A percentile compares a stretch with the other conserved stretches of the same genome.
These are phyloP conservation scores for Hipparchia semele DNA, from an alignment of 2,888 invertebrate species.

Conservation along the genomic window DNA sequence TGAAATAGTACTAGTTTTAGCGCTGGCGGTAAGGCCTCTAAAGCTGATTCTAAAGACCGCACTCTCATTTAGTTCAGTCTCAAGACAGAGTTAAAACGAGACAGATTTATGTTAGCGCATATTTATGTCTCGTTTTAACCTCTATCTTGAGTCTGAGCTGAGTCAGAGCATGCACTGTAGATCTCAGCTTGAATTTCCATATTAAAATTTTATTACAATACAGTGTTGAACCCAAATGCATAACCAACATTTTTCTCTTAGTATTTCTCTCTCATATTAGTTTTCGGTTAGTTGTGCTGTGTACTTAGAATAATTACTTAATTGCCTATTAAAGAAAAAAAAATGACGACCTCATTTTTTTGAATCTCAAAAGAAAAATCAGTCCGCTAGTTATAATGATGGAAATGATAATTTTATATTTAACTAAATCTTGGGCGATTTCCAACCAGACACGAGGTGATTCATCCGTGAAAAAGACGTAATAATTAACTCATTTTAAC, in stretches of 20 bases:
- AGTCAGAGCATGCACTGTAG: no score
- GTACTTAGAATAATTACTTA: slow-evolving; percentile 71
- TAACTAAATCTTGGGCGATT: slow-evolving; percentile 52
- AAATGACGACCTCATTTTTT: slow-evolving; percentile 63
- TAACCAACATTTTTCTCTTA: slow-evolving; percentile 65
- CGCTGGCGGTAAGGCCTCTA: no score
- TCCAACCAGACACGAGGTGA: slow-evolving; percentile 49
- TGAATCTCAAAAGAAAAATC: slow-evolving; percentile 71
- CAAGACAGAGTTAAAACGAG: no score
- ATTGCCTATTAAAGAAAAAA: slow-evolving; percentile 59
- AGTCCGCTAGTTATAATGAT: slow-evolving; percentile 73
- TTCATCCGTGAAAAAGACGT: slow-evolving; percentile 18
- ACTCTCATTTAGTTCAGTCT: no score
- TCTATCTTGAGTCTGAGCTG: no score
- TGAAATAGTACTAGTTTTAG: no score
- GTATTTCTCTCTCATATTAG: slow-evolving; percentile 72
- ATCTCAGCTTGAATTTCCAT: neutral
- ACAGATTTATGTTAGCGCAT: no score
- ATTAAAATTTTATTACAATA: slow-evolving; percentile 27
- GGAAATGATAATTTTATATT: slow-evolving; percentile 68
- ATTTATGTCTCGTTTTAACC: no score
- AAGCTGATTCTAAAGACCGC: no score
- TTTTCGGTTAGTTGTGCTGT: slow-evolving; percentile 81
- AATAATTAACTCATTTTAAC: slow-evolving; percentile 26
- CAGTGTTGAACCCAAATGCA: slow-evolving; percentile 55